A percentile compares a stretch with the other conserved stretches of the same genome.
Conservation (phyloP, 2,888 invertebrate species). For the Caenorhabditis angaria region DNA sequence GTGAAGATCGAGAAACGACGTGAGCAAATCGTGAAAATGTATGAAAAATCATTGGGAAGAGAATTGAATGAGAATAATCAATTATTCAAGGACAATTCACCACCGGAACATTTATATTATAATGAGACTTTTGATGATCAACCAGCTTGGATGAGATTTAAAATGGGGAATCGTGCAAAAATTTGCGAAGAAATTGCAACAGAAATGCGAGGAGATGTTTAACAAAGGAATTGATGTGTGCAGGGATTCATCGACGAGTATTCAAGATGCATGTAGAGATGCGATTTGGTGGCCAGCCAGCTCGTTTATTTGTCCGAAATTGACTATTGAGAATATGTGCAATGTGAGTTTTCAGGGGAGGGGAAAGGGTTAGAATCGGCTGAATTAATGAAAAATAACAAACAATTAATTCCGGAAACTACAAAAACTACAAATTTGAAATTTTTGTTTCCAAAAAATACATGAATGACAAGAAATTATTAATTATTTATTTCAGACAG, state of each 20-base stretch:
- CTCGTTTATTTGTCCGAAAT: slow-evolving; percentile 38
- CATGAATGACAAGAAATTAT: too few species aligned
- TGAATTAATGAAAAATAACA: too few species aligned
- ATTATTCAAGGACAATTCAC: slow-evolving; percentile 17
- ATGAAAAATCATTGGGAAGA: slow-evolving; percentile 39
- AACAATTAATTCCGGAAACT: too few species aligned
- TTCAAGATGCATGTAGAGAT: slow-evolving; percentile 22
- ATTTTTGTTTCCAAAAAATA: too few species aligned
- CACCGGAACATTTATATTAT: slow-evolving; percentile 17
- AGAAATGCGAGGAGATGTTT: slow-evolving; percentile 63
- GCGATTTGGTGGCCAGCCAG: slow-evolving; percentile 35
- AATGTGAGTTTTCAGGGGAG: slow-evolving; percentile 47
- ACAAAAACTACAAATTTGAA: too few species aligned
- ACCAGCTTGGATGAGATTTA: slow-evolving; percentile 49
- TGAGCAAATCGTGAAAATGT: slow-evolving; percentile 26
- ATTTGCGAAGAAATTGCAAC: slow-evolving; percentile 49
- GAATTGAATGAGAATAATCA: slow-evolving; percentile 26
- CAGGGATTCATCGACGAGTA: slow-evolving; percentile 19
- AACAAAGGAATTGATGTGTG: slow-evolving; percentile 59
- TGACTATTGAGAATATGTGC: slow-evolving; percentile 52
- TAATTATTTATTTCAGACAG: slow-evolving; percentile 13
- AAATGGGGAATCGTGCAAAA: slow-evolving; percentile 30
- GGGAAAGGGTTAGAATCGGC: too few species aligned
- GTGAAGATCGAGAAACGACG: slow-evolving; percentile 27
- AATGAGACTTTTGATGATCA: slow-evolving; percentile 24